These are phyloP conservation scores for Operophtera brumata DNA, from an alignment of 2,888 invertebrate species.

Conservation along the genomic window DNA sequence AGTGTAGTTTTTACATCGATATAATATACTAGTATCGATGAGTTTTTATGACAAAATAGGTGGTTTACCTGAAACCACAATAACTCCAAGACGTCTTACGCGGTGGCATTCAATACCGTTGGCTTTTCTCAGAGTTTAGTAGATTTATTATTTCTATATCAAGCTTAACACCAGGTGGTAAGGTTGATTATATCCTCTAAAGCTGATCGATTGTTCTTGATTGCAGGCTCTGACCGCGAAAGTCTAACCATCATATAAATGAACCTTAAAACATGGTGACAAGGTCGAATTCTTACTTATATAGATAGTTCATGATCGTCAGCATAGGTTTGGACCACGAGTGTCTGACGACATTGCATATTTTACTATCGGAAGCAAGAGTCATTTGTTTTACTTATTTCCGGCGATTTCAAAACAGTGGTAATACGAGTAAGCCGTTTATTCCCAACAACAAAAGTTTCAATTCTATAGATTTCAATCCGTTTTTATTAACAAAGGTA, in stretches of 20 bases:
- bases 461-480: too few species aligned
- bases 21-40: neutral
- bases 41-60: conserved; percentile 4
- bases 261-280: too few species aligned
- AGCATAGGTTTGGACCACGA: conserved; percentile 16
- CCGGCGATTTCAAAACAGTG: too few species aligned
- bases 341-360: conserved; percentile 52
- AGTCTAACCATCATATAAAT: conserved; percentile 38
- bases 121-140: conserved; percentile 33
- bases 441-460: too few species aligned
- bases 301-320: conserved; percentile 2
- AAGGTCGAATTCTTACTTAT: too few species aligned
- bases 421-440: too few species aligned
- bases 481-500: too few species aligned
- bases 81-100: conserved; percentile 18
- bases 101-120: conserved; percentile 36
- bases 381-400: conserved; percentile 26
- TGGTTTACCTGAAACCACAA: conserved; percentile 16
- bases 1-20: too few species aligned
- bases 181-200: neutral
- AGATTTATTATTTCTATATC: neutral
- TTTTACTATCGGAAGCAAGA: conserved; percentile 41
- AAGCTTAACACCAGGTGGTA: neutral
- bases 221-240: conserved; percentile 22
- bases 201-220: conserved; percentile 1